A percentile compares a stretch with the other conserved stretches of the same genome.
Conservation (phyloP, 2,797 vertebrate genomes). For the Micromesistius poutassou region DNA sequence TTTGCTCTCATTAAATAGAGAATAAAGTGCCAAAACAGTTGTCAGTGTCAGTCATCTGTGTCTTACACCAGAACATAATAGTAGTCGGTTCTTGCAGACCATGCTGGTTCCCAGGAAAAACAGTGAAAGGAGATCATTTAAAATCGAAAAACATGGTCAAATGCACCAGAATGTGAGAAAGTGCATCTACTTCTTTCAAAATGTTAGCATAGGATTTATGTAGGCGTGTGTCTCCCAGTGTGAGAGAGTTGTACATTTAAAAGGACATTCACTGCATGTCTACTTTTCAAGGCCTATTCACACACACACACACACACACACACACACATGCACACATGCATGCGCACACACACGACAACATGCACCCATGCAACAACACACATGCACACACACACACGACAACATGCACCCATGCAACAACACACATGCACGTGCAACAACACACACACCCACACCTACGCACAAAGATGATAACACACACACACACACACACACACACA, state of each 20-base stretch:
- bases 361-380: not conserved
- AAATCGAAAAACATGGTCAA: too few relatives aligned
- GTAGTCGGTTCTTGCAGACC: too few relatives aligned
- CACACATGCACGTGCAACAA: not conserved
- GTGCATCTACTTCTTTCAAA: too few relatives aligned
- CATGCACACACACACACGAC: not conserved
- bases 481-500: constrained; percentile 3
- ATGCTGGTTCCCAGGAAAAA: too few relatives aligned
- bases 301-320: constrained; percentile 8
- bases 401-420: not conserved
- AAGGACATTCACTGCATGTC: constrained; percentile 39
- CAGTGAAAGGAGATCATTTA: too few relatives aligned
- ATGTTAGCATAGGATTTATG: too few relatives aligned
- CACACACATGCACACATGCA: constrained; percentile 8
- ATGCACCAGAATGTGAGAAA: too few relatives aligned
- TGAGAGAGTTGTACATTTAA: constrained; percentile 26
- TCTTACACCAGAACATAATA: too few relatives aligned
- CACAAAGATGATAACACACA: not conserved
- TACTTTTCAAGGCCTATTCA: not conserved
- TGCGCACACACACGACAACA: not conserved
- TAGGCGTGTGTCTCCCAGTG: constrained; percentile 30
- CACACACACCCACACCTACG: not conserved
- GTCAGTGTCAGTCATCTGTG: too few relatives aligned
- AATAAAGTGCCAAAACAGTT: too few relatives aligned
- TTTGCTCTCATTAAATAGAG: too few relatives aligned